Percentiles rank a stretch among this genome's conserved stretches.
Evolutionary conservation across 2,888 invertebrate species (phyloP).

Genomic region (Caenorhabditis uteleia): DNA sequence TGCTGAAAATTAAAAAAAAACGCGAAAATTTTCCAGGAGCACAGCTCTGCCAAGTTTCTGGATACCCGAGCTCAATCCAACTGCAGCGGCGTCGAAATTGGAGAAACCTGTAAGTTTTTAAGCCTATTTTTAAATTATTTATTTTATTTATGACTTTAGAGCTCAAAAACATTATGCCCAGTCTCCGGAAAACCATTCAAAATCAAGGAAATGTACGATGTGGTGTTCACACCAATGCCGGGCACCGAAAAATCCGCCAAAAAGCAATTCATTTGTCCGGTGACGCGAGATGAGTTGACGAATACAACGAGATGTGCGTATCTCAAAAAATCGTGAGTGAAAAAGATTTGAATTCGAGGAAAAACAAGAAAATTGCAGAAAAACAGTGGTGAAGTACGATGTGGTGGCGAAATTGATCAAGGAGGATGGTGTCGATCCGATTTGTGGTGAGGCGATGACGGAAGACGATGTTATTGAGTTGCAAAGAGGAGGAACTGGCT

Average conservation of each 20-base stretch:
- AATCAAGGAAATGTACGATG: conserved; percentile 87
- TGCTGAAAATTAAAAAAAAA: no score
- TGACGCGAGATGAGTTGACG: conserved; percentile 91
- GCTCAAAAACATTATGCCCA: conserved; percentile 82
- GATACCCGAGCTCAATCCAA: conserved; percentile 87
- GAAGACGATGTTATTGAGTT: conserved; percentile 91
- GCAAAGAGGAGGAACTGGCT: conserved; percentile 81
- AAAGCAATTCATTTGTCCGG: conserved; percentile 91
- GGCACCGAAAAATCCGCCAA: conserved; percentile 78
- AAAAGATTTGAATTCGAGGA: neutral
- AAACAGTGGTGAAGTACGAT: conserved; percentile 92
- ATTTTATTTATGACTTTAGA: conserved; percentile 73
- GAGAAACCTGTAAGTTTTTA: conserved; percentile 77
- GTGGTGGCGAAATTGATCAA: conserved; percentile 94
- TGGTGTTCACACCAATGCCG: conserved; percentile 88
- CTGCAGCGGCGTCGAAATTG: conserved; percentile 79
- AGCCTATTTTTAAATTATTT: neutral
- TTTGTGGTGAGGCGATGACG: conserved; percentile 78
- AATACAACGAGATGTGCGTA: conserved; percentile 94
- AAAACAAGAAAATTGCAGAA: conserved; percentile 75
- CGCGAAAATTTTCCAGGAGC: no score
- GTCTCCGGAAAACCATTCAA: conserved; percentile 85
- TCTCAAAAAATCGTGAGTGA: conserved; percentile 80
- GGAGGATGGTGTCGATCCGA: conserved; percentile 94
- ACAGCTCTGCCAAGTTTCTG: conserved; percentile 58